phyloP scores from a whole-genome alignment of 2,113 vertebrate genomes.

The Rissa tridactyla region DNA sequence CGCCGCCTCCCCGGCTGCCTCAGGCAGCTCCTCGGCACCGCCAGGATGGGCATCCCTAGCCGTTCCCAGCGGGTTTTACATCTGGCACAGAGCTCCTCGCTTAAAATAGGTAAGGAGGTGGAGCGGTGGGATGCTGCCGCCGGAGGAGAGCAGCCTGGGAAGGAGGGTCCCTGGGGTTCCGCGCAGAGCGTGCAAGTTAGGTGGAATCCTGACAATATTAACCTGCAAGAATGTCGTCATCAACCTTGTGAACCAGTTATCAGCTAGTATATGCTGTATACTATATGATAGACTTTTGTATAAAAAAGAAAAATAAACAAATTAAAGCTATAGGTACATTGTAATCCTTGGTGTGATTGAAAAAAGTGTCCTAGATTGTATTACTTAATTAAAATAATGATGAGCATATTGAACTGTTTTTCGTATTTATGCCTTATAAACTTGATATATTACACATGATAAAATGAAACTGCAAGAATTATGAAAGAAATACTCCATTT shows the following conservation, averaged over 20 bases:
- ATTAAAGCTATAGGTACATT: slow-evolving; percentile 61
- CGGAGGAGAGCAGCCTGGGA: slow-evolving; percentile 5
- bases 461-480: slow-evolving; percentile 6
- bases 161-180: background rate
- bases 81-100: background rate
- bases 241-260: slow-evolving; percentile 64
- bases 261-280: slow-evolving; percentile 54
- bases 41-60: background rate
- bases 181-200: background rate
- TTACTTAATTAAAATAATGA: slow-evolving; percentile 67
- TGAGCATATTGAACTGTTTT: slow-evolving; percentile 70
- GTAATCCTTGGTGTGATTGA: slow-evolving; percentile 59
- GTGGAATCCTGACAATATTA: slow-evolving; percentile 34
- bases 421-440: slow-evolving; percentile 79
- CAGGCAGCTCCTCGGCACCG: background rate
- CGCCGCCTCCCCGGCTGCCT: rapidly evolving
- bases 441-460: slow-evolving; percentile 61
- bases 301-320: slow-evolving; percentile 13
- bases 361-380: slow-evolving; percentile 65
- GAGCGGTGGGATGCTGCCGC: background rate
- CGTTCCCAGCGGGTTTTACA: background rate
- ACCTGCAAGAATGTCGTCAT: slow-evolving; percentile 58
- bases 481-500: background rate
- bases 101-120: background rate
- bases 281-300: slow-evolving; percentile 66